Base-by-base conservation (phyloP, 2,888 invertebrate genomes). In the Synanthedon vespiformis region DNA sequence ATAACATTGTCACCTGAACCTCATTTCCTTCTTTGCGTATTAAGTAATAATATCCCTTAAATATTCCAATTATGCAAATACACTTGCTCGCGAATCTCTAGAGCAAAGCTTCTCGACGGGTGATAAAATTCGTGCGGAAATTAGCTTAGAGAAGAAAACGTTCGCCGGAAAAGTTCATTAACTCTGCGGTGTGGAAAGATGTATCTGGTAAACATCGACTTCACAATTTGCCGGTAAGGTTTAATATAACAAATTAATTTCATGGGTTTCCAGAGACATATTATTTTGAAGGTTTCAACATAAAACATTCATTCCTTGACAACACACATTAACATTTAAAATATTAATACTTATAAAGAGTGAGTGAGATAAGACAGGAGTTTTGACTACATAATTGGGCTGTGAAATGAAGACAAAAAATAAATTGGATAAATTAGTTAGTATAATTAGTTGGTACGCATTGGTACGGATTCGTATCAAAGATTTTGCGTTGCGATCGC, bases 61-160 rank as follows among this genome's bases (percentile, higher is more conserved):
- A 44, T 54, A 62, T 56, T 56, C 58, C 59, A 61, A 59, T 62
- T 56, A 59, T 58, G 60, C 55, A 58, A 57, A 56, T 51, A 58
- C 53, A 56, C 53, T 50, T 55, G 56, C 51, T 44, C 44, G 44
- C 44, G 44, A 44, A 44, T 44, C 44, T 44, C 44, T 44, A n/a
- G 44, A 44, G 44, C 56, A 57, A 61, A 65, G 56, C 52, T 59
- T 55, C 61, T 65, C 57, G 60, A 55, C 61, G 61, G 55, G 58
- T 62, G 60, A 64, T 64, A 57, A 61, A 61, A 66, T 69, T 63
- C 61, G 64, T 65, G 62, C 60, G 59, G 57, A 64, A 70, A 70
- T 70, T 67, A 63, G 60, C 59, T 54, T 40, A 54, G 13, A 53
- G 55, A 61, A 58, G 57, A 58, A 60, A 63, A 63, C 54, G 59